Base-by-base conservation (phyloP, 2,797 vertebrate genomes). In the Choloepus didactylus region DNA sequence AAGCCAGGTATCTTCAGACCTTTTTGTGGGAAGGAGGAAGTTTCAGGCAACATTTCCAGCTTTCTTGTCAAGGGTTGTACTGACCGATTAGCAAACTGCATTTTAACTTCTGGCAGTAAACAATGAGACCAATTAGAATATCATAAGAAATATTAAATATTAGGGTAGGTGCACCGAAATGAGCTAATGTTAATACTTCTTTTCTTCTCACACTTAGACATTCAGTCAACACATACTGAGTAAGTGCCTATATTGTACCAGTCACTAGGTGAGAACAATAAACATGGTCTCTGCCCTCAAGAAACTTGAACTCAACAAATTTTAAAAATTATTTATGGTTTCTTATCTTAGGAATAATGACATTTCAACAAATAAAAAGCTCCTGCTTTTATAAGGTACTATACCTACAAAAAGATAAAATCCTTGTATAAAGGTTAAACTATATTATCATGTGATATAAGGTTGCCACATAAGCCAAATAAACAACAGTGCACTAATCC, bases 1-100 rank as follows among this genome's bases (percentile, higher is more conserved):
- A 99, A 98, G 92, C 99, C 99, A 21, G 98, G 96, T 82, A 98
- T 97, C 95, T 96, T 99, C 95, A 98, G 98, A 98, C 97, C 97
- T 54, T 98, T 98, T 82, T 97, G 98, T 92, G 97, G 81, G 25
- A 96, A n/a, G 27, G 80, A 93, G 4, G 98, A 95, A 0, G 96
- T 94, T 92, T 98, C 98, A 77, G 97, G 93, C 35, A 73, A 90
- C 23, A 84, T 84, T 89, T 98, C 98, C 1, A 84, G 31, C 31
- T 97, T 98, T 97, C 98, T 99, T 29, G 97, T 93, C 81, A 98
- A 97, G 9, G 95, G 96, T 86, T 97, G 97, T 27, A 98, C 95
- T 18, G 98, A 98, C 35, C 98, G 98, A 95, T 95, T 97, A 59
- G 95, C 97, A 92, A 96, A 93, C 81, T 96, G 97, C 21, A 56